Base-by-base conservation (phyloP, 1,140 invertebrate genomes). In the Diabrotica virgifera region DNA sequence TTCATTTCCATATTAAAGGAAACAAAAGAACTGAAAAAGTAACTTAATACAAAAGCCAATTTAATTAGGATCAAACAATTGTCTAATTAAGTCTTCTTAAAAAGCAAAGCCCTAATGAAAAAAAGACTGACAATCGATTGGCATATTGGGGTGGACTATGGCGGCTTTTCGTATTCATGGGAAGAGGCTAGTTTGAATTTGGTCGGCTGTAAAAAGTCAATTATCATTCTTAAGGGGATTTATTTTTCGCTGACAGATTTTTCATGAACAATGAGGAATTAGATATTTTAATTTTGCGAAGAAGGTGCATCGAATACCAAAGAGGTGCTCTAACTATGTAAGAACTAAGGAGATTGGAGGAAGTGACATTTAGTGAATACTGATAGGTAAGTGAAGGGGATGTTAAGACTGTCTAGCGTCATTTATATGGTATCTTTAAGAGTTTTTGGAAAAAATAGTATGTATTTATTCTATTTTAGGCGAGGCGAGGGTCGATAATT, bases 31-130 rank as follows among this genome's bases (percentile, higher is more conserved):
- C 51, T 24, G 24, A 46, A 52, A 53, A 70, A 70, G 61, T 54
- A 65, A 64, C 59, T 55, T 65, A 52, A 64, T 66, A 70, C 65
- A 65, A 67, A 70, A 67, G 69, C 67, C 67, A 70, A 70, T 70
- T 63, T 67, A 64, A 70, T 70, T 70, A 63, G 63, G 58, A 70
- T 70, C 69, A 70, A 70, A 70, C 69, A 70, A 70, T 70, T 67
- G 69, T 65, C 65, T 67, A 70, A 70, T 70, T 70, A 70, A 69
- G 67, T 70, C 69, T 70, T 68, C 65, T 63, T 59, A 60, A 59
- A 24, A 24, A 55, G 53, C n/a, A 46, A 46, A 46, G 8, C 40
- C 24, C 1, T 24, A n/a, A 46, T n/a, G 5, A 46, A 46, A 13
- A 53, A 64, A 46, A 57, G 63, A 65, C 56, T 40, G 64, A 71